Base-by-base conservation (phyloP, 2,797 vertebrate species). In the Lacerta bilineata region DNA sequence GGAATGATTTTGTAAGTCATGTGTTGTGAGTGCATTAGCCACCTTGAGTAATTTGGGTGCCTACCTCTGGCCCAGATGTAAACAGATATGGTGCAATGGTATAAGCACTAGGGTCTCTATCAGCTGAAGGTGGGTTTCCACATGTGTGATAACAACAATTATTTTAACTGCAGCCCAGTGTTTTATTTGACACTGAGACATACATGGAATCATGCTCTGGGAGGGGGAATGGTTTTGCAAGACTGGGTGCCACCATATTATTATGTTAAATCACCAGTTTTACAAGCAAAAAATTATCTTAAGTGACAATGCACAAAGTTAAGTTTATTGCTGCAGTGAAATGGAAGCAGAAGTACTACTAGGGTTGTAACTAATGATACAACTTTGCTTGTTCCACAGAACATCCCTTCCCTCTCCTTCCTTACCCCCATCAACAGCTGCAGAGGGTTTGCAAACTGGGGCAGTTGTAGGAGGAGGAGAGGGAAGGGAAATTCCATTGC, bases 1-100 rank as follows among this genome's bases (percentile, higher is more conserved):
- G 93, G 68, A 96, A 55, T 85, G 61, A 46, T 87, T 88, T 79
- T 90, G 71, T 79, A 92, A 84, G 80, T 46, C 46, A 85, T 61
- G 39, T 39, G 27, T 29, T 68, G 33, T 2, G 41, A 89, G 81
- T 64, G 33, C n/a, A 83, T 72, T 79, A 84, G 15, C 50, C 11
- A 33, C 18, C 8, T n/a, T 39, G 17, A 25, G 43, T 66, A 75
- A 81, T 25, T 20, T 75, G 17, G 50, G 41, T 43, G 15, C 8
- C n/a, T 72, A n/a, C 20, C 41, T 80, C 33, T 41, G n/a, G 43
- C 33, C 41, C 50, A 41, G 25, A 29, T 61, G 55, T 75, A 27
- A 55, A 83, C n/a, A 71, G 55, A 88, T 39, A 75, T 23, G n/a
- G n/a, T 36, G 6, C 23, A 76, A 82, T 50, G 43, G 71, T 64